Evolutionary conservation across 2,113 vertebrate species (phyloP).

Genomic region (Clinocottus analis): DNA sequence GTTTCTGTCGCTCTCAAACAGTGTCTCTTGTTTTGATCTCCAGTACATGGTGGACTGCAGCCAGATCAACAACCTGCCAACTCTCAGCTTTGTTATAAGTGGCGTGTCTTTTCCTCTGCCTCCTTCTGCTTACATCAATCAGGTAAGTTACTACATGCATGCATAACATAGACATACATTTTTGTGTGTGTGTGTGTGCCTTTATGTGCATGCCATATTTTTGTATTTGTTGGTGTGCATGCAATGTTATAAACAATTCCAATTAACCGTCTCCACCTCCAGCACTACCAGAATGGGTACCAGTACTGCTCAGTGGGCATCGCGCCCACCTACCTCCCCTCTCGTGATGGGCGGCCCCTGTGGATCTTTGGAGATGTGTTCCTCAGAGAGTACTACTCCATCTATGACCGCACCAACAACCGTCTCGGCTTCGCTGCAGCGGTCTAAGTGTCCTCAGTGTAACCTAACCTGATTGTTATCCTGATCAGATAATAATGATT

Average conservation of each 20-base stretch:
- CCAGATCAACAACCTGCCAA: conserved; percentile 68
- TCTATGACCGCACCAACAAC: conserved; percentile 77
- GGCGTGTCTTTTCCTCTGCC: conserved; percentile 66
- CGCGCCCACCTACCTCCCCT: conserved; percentile 76
- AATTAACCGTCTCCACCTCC: background rate
- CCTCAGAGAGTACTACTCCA: conserved; percentile 79
- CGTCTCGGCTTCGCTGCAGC: conserved; percentile 73
- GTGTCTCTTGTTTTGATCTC: conserved; percentile 8
- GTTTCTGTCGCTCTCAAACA: background rate
- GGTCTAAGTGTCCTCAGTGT: conserved; percentile 46
- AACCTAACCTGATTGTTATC: conserved; percentile 7
- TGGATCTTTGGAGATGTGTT: conserved; percentile 82
- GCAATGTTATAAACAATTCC: background rate
- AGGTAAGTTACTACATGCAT: conserved; percentile 40
- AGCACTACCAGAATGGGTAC: conserved; percentile 52
- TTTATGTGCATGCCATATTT: background rate
- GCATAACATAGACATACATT: background rate
- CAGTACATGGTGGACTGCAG: conserved; percentile 75
- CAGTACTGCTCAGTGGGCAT: conserved; percentile 68
- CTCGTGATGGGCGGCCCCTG: conserved; percentile 70
- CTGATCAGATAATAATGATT: conserved; percentile 10
- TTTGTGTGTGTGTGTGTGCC: background rate
- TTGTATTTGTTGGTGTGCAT: background rate
- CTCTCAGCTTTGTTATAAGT: conserved; percentile 72
- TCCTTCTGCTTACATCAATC: conserved; percentile 69